phyloP scores from a whole-genome alignment of 1,140 invertebrate genomes.

The Adoxophyes honmai region DNA sequence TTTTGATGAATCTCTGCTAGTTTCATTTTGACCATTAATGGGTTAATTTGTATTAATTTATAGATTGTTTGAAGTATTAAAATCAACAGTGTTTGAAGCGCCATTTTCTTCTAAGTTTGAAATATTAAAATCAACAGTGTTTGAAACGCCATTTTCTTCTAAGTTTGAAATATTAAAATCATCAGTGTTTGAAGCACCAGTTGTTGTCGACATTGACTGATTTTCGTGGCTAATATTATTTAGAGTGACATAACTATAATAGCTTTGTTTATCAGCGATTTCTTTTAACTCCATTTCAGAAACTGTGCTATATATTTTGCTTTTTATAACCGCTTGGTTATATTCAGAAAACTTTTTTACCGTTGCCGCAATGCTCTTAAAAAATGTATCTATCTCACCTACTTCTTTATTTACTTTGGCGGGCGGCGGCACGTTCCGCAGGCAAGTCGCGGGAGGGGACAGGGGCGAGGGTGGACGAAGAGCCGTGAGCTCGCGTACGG shows the following conservation, averaged over 20 bases:
- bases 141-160: not conserved
- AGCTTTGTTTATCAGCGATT: slow-evolving; percentile 25
- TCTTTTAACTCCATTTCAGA: slow-evolving; percentile 37
- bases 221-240: not conserved
- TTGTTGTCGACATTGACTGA: not conserved
- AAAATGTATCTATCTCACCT: slow-evolving; percentile 33
- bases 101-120: not conserved
- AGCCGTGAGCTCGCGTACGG: no score
- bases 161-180: not conserved
- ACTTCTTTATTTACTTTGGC: no score
- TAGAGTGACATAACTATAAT: not conserved
- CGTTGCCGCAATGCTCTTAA: slow-evolving; percentile 31
- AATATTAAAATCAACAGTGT: not conserved
- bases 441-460: no score
- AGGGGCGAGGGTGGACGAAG: no score
- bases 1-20: no score
- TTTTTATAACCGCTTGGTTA: slow-evolving; percentile 31
- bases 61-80: not conserved
- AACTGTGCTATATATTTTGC: slow-evolving; percentile 30
- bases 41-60: not conserved
- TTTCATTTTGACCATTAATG: no score
- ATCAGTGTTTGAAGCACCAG: not conserved
- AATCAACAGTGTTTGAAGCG: not conserved
- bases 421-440: no score
- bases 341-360: slow-evolving; percentile 34